Base-by-base conservation (phyloP, 2,888 invertebrate species). In the Linnaemya tessellans region DNA sequence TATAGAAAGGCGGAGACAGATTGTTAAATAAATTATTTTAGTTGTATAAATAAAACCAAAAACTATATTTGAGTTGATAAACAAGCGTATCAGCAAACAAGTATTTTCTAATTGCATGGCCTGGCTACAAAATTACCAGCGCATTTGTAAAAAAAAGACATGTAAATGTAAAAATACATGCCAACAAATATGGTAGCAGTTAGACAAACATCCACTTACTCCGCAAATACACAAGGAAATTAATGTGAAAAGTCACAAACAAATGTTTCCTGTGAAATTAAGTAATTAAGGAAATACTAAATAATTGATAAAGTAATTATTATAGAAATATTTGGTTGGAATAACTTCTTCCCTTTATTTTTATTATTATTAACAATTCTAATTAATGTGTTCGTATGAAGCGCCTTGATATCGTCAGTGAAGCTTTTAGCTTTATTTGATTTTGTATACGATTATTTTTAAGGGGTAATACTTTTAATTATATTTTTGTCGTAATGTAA, bases 71-170 rank as follows among this genome's bases (percentile, higher is more conserved):
- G 22, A 70, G 64, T 74, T 79, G n/a, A 22, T 46, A 74, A 70
- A 74, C 64, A 79, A 71, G 70, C n/a, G 35, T 56, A 56, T 56
- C 38, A 11, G 15, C 64, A 82, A 84, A 84, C 84, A 84, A 74
- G 64, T 84, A 79, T 64, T 54, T 74, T 75, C 84, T 84, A 84
- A 84, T 84, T 79, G 74, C 74, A 64, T 74, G 79, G 62, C 70
- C 38, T 79, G 68, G 70, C 46, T 56, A 43, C 35, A 60, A 20
- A 64, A 54, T 13, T 15, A 56, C 56, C 54, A 58, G 13, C 74
- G 54, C 51, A 41, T 30, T 22, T 43, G 54, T 9, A 20, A 3
- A 62, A 25, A 22, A 62, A 25, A n/a, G n/a, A 62, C 41, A 43
- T 80, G 15, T 22, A 51, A 41, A 70, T 60, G 30, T 35, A 67